Percentiles rank a stretch among this genome's conserved stretches.
Conservation (phyloP, 2,113 vertebrate species). For the Rhinopithecus roxellana region DNA sequence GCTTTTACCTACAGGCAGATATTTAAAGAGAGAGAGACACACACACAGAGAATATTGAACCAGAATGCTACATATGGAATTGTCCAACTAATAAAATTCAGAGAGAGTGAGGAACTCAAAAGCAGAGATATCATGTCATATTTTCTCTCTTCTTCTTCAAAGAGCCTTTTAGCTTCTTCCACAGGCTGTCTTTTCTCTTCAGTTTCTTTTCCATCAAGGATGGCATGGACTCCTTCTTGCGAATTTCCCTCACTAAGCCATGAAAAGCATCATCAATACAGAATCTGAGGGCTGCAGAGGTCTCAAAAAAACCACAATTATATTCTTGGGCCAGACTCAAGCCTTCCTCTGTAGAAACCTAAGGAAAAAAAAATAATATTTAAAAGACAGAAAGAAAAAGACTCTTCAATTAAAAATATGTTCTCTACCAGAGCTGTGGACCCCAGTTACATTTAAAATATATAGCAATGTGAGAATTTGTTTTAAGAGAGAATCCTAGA, state of each 20-base stretch:
- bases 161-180: constrained; percentile 86
- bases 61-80: constrained; percentile 65
- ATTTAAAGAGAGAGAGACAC: neutral
- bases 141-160: constrained; percentile 86
- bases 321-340: constrained; percentile 87
- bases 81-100: constrained; percentile 52
- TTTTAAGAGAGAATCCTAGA: neutral
- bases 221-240: constrained; percentile 83
- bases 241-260: constrained; percentile 88
- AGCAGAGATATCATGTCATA: constrained; percentile 73
- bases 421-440: neutral
- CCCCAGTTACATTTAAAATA: neutral
- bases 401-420: neutral
- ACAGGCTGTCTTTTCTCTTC: constrained; percentile 85
- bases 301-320: constrained; percentile 89
- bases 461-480: neutral
- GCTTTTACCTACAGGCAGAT: constrained; percentile 52
- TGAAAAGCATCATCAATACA: constrained; percentile 90
- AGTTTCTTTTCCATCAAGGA: constrained; percentile 82
- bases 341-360: constrained; percentile 91
- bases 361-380: neutral
- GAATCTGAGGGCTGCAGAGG: constrained; percentile 87
- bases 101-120: neutral
- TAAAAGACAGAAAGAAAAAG: neutral
- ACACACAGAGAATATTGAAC: constrained; percentile 27